Evolutionary conservation across 2,888 invertebrate genomes (phyloP), one percentile per base, ranked within the genome.

Genomic region (Pedicia rivosa): DNA sequence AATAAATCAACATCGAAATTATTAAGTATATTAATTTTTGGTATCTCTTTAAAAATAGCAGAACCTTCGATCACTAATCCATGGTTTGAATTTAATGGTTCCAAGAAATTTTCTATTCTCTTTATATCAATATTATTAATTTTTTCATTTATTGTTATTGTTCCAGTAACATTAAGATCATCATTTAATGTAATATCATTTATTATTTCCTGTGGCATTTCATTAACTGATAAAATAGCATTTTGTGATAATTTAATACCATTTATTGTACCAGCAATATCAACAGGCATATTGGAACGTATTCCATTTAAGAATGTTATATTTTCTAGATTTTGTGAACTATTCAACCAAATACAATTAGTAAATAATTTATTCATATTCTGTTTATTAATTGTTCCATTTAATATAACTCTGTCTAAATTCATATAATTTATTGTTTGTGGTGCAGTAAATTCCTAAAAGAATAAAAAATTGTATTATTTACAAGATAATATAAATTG

Each of bases 341-440:
- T 53, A 22, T 63, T 59, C 42, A 63, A 64, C 47, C 67, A 66
- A 38, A 70, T 59, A 35, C 67, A 65, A 35, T 63, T 63, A 22
- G 56, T 46, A 7, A 60, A 46, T 20, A 71, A 49, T 35, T 63
- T 52, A 2, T 57, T 48, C 14, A 72, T 46, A 24, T 59, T 51
- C 12, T 64, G 54, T 8, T 59, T 62, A 46, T 65, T 65, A 3
- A 70, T 41, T 12, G 47, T 52, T n/a, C 58, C 57, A 2, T 33
- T 33, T 2, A 59, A 37, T 5, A 57, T 15, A 24, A 54, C 50
- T 1, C 44, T 34, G 4, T 40, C 39, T 12, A 44, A 45, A 2
- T 43, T 32, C n/a, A 54, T 31, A 1, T 42, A 42, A 1, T 50
- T 45, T 3, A 59, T 41, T 0, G 41, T 48, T 43, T 57, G 59